A percentile compares a stretch with the other conserved stretches of the same genome.
These are phyloP conservation scores for Circaetus gallicus DNA, from an alignment of 2,113 vertebrate species.

Conservation along the genomic window DNA sequence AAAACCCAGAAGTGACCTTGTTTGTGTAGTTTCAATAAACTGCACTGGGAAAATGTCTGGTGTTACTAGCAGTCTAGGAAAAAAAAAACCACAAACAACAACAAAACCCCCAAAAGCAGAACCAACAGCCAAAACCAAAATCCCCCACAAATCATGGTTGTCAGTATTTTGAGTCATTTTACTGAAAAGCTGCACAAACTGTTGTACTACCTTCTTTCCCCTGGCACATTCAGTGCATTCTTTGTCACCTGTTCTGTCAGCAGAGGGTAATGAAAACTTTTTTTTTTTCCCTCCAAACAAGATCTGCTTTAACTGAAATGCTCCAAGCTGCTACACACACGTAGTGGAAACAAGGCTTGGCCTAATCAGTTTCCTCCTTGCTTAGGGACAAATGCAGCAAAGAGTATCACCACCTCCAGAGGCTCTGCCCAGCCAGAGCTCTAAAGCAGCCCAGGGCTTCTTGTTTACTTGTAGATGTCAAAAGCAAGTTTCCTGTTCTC, in stretches of 20 bases:
- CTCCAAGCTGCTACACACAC: not conserved
- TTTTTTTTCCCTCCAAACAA: not conserved
- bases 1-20: not conserved
- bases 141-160: not conserved
- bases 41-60: not conserved
- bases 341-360: not conserved
- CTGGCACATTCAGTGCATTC: not conserved
- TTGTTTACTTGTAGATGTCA: conserved; percentile 51
- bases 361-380: not conserved
- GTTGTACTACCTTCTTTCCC: not conserved
- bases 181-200: not conserved
- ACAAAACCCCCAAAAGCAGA: not conserved
- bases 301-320: not conserved
- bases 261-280: not conserved
- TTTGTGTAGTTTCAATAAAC: not conserved
- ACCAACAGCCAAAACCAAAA: not conserved
- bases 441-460: not conserved
- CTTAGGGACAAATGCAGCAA: not conserved
- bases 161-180: not conserved
- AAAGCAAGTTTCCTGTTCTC: conserved; percentile 46
- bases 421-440: not conserved
- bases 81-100: not conserved
- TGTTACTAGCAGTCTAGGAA: not conserved
- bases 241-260: not conserved
- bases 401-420: not conserved